Base-by-base conservation (phyloP, 2,888 invertebrate genomes). In the Limenitis camilla region DNA sequence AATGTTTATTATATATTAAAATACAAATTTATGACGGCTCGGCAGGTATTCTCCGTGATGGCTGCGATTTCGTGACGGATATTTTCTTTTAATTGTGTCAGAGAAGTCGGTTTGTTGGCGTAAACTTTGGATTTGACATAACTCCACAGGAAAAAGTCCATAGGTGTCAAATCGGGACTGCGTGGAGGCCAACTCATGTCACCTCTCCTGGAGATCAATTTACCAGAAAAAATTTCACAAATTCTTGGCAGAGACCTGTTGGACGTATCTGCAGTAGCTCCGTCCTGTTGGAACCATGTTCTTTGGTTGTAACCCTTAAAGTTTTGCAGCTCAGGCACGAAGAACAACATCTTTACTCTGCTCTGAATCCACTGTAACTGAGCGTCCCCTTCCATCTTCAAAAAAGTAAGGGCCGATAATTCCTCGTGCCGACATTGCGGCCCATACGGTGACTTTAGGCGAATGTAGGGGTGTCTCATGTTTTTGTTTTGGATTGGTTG, bases 101-200 rank as follows among this genome's bases (percentile, higher is more conserved):
- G 11, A 27, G 33, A 43, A 38, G 40, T 5, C 32, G 53, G 56
- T 19, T 27, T 50, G 36, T 33, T 54, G 10, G 28, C 44, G 30
- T 59, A 59, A 4, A 59, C 54, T 45, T 50, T 46, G n/a, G 38
- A 52, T 40, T 61, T 62, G 38, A 60, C 48, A 32, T 62, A 62
- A 6, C 54, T 58, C 61, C 61, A 62, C 30, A 60, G 56, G 48
- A 64, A 61, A 63, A 64, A 64, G 49, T 61, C 60, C 36, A 60
- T 46, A 0, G 58, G 62, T 41, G 60, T 64, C 0, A 64, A 46
- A 58, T 63, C 65, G 36, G 61, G 65, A 28, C 62, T 62, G 38
- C 61, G 55, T 31, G 65, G 61, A 38, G 62, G 64, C 61, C 65
- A 65, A 11, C 56, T 27, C 39, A 65, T 62, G 55, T 59, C 53